Base-by-base conservation (phyloP, 37 sponge, comb jelly and placozoan species). In the Hexactinellida sp. region DNA sequence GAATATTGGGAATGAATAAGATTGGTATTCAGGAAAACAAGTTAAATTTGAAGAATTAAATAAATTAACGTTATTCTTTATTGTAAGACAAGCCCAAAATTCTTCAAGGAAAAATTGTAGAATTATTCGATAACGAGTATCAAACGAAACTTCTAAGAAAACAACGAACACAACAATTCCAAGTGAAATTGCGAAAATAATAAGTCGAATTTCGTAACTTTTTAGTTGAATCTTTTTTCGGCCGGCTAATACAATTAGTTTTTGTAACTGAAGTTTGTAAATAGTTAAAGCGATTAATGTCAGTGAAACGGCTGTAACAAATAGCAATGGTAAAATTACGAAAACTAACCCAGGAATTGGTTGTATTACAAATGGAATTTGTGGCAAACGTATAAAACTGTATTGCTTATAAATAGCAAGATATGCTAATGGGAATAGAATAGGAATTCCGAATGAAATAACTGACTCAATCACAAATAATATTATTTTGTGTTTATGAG, bases 131-230 rank as follows among this genome's bases (percentile, higher is more conserved):
- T 63, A 63, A 28, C 76, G 76, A 28, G 13, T 28, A 63, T 63
- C 76, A 28, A 63, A 63, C 76, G 76, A 63, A 32, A 63, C 13
- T n/a, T 63, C 76, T 21, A 63, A 1, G 76, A 63, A 63, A 63
- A 63, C 76, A 7, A 63, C 76, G 13, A 63, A 63, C 1, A 63
- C 76, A 7, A 63, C 76, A 3, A 63, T 28, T 63, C 76, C 76
- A 63, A 63, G 76, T 32, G 76, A 63, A 63, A 63, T 63, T 28
- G 76, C 76, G 30, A 63, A 63, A 23, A 63, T 63, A 63, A 63
- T 63, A 7, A 63, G 30, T 21, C 76, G 76, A 10, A n/a, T 63
- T 63, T 63, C 76, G 76, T 32, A 63, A 23, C 32, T 32, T 23
- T 63, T 63, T 3, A 63, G 30, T 63, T 63, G 76, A 21, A 63